Conservation (phyloP, 1,140 invertebrate species). For the Trichoplusia ni region DNA sequence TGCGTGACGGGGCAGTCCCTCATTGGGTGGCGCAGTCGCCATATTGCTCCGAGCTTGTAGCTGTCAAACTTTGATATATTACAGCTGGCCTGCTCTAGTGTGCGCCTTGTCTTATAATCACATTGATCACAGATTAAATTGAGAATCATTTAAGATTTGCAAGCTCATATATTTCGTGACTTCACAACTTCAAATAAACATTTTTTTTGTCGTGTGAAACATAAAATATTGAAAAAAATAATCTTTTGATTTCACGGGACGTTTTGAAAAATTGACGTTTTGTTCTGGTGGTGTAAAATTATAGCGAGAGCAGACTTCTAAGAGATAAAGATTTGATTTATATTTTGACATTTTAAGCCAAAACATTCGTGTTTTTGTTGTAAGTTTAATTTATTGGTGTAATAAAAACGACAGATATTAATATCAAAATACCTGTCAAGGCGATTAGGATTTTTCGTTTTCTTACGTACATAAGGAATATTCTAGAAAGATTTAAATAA, state of each 20-base stretch:
- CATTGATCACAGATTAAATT: conserved; percentile 61
- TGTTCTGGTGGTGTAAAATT: conserved; percentile 74
- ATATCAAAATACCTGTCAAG: conserved; percentile 32
- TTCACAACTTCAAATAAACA: background rate
- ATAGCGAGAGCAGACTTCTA: conserved; percentile 53
- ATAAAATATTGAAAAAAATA: conserved; percentile 46
- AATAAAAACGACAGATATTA: conserved; percentile 57
- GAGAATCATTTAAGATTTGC: conserved; percentile 45
- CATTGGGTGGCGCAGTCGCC: conserved; percentile 79
- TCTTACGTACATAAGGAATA: background rate
- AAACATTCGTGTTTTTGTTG: conserved; percentile 69
- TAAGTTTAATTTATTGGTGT: conserved; percentile 65
- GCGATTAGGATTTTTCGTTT: background rate
- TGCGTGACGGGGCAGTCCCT: conserved; percentile 74
- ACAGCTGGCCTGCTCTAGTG: conserved; percentile 69
- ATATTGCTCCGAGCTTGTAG: conserved; percentile 78
- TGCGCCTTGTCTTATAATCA: conserved; percentile 75
- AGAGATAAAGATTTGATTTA: conserved; percentile 67
- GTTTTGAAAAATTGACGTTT: conserved; percentile 69
- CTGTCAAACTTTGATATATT: conserved; percentile 80
- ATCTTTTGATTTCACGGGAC: conserved; percentile 58
- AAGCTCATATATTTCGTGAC: conserved; percentile 30
- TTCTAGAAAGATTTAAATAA: background rate
- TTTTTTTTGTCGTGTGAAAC: background rate
- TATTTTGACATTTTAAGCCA: conserved; percentile 69